phyloP scores from a whole-genome alignment of 2,113 vertebrate genomes.

The Malurus melanocephalus region DNA sequence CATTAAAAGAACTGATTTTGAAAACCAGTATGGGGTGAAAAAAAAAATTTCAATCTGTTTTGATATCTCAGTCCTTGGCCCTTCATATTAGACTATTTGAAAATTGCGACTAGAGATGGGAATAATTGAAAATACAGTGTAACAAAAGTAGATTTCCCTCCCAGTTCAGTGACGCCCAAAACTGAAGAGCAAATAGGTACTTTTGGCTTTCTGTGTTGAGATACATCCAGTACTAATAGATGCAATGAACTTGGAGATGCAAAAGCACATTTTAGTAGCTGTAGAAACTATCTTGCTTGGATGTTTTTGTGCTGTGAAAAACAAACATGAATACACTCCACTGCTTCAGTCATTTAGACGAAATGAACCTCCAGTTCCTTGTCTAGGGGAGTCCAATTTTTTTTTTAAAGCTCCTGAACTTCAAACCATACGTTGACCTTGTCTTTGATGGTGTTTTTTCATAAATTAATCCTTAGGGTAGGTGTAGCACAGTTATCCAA shows the following conservation, averaged over 20 bases:
- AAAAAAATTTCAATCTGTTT: background rate
- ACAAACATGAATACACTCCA: background rate
- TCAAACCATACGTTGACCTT: background rate
- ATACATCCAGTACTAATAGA: background rate
- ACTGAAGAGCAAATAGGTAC: background rate
- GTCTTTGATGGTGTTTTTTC: background rate
- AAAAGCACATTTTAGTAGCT: background rate
- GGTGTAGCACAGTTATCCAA: background rate
- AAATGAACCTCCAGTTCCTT: background rate
- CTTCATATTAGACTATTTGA: background rate
- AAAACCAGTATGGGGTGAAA: background rate
- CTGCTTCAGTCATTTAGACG: background rate
- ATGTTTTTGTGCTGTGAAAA: background rate
- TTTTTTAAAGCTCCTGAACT: background rate
- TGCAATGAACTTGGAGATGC: background rate
- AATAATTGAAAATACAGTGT: background rate
- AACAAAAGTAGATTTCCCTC: background rate
- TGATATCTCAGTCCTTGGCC: background rate
- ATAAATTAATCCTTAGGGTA: background rate
- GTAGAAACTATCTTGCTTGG: background rate
- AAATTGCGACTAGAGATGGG: background rate
- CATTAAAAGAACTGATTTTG: background rate
- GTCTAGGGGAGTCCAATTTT: background rate
- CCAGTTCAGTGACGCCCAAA: background rate
- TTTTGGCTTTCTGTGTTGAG: background rate